phyloP scores from a whole-genome alignment of 2,888 invertebrate species.

The Leptogaster cylindrica region DNA sequence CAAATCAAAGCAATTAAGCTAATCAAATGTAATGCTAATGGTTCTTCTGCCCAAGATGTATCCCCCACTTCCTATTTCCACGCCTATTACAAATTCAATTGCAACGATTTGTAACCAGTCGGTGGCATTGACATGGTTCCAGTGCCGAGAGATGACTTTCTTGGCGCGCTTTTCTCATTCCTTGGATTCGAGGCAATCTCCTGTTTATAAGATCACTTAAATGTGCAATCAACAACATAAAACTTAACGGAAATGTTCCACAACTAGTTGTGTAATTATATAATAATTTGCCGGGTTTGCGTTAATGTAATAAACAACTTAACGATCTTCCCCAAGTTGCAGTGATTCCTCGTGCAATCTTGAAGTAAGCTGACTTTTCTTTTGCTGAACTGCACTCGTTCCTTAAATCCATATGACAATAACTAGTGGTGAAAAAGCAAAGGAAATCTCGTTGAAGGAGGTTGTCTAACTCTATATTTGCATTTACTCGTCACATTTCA shows the following conservation, averaged over 20 bases:
- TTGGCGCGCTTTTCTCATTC: neutral
- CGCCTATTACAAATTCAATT: too few species aligned
- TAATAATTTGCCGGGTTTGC: conserved; percentile 12
- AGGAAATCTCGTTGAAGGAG: too few species aligned
- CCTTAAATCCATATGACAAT: neutral
- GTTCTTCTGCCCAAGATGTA: too few species aligned
- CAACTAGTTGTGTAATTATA: conserved; percentile 18
- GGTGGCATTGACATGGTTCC: conserved; percentile 8
- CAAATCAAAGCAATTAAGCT: too few species aligned
- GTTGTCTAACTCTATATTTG: too few species aligned
- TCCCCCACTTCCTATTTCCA: too few species aligned
- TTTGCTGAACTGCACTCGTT: neutral
- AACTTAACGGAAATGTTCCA: conserved; percentile 22
- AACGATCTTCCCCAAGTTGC: neutral
- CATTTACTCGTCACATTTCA: too few species aligned
- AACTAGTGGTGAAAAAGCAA: neutral
- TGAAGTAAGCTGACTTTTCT: too few species aligned
- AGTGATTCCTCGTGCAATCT: neutral
- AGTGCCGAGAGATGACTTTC: neutral
- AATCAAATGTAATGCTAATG: too few species aligned
- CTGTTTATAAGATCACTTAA: neutral
- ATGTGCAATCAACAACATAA: neutral
- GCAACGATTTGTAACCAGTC: too few species aligned
- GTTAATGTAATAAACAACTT: neutral
- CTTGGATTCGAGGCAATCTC: neutral